A percentile compares a stretch with the other conserved stretches of the same genome.
phyloP scores from a whole-genome alignment of 2,113 vertebrate species.

The Hyperopisus bebe region DNA sequence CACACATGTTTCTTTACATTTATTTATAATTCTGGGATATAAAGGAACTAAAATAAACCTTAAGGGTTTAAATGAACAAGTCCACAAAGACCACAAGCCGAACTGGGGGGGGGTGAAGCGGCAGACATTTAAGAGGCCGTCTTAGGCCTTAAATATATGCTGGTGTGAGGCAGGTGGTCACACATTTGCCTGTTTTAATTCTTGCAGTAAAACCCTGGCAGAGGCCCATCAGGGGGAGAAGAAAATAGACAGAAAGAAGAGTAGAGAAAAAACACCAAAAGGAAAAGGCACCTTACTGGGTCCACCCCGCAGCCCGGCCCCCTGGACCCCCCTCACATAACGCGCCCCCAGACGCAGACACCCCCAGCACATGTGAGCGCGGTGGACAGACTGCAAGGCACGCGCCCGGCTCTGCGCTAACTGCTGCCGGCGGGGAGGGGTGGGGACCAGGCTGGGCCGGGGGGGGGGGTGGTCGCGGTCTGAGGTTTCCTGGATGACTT shows the following conservation, averaged over 20 bases:
- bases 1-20: background rate
- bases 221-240: background rate
- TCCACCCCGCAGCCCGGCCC: background rate
- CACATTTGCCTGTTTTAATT: constrained; percentile 1
- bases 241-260: background rate
- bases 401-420: background rate
- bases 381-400: background rate
- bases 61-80: background rate
- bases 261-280: background rate
- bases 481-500: background rate
- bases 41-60: background rate
- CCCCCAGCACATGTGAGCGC: background rate
- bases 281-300: constrained; percentile 21
- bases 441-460: background rate
- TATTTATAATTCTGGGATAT: background rate
- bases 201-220: background rate
- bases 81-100: background rate
- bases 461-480: background rate
- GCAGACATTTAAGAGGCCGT: background rate
- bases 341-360: background rate
- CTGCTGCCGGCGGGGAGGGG: background rate
- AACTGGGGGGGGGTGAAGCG: background rate
- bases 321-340: background rate
- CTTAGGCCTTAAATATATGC: constrained; percentile 1
- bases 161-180: background rate